Percentiles rank a stretch among this genome's conserved stretches.
Conservation (phyloP, 2,888 invertebrate species). For the Meiosimyza platycephala region DNA sequence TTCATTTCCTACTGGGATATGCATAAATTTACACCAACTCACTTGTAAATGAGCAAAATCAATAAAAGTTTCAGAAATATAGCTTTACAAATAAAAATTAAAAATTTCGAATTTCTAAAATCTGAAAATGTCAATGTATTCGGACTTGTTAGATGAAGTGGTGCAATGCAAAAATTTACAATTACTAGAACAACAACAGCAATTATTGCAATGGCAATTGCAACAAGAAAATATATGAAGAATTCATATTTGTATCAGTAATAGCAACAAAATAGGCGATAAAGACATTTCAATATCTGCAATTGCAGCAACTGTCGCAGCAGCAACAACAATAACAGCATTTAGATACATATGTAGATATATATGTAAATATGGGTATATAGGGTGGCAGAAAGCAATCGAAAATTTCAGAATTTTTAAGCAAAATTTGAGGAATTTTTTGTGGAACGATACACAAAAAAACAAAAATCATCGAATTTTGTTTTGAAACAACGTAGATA, state of each 20-base stretch:
- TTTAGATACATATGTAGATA: neutral
- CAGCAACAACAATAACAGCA: constrained; percentile 5
- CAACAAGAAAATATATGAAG: constrained; percentile 32
- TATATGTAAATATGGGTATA: neutral
- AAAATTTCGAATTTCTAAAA: constrained; percentile 31
- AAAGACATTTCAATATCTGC: constrained; percentile 44
- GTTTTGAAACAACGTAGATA: too few species aligned
- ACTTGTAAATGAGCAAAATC: neutral
- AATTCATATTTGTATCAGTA: constrained; percentile 18
- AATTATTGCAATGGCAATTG: constrained; percentile 25
- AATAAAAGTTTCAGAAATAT: constrained; percentile 14
- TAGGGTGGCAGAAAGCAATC: too few species aligned
- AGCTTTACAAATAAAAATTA: constrained; percentile 13
- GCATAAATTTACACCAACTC: too few species aligned
- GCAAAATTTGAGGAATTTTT: too few species aligned
- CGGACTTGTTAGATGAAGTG: constrained; percentile 35
- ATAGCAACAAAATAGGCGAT: constrained; percentile 34
- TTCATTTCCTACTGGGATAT: too few species aligned
- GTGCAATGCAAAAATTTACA: constrained; percentile 33
- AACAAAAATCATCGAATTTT: too few species aligned
- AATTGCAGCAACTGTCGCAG: constrained; percentile 26
- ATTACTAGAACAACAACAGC: neutral
- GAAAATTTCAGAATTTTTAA: too few species aligned
- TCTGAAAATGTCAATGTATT: constrained; percentile 24
- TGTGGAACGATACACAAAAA: too few species aligned